These are phyloP conservation scores for Oenanthe melanoleuca DNA, from an alignment of 2,113 vertebrate genomes.

Conservation along the genomic window DNA sequence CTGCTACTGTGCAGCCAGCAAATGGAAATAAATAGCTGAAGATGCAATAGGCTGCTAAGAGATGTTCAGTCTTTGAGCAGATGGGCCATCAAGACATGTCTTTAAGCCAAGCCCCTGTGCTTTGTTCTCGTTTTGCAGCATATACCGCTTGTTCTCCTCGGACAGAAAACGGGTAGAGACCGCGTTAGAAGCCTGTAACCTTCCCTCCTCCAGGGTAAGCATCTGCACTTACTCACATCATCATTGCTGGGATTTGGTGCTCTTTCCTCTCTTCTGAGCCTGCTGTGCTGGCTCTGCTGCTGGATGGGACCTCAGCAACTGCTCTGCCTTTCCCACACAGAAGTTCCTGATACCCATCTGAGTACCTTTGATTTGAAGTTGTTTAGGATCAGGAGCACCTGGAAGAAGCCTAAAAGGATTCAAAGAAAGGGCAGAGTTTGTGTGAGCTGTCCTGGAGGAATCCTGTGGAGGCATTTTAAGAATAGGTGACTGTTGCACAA, in stretches of 20 bases:
- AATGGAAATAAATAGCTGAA: not conserved
- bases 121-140: constrained; percentile 74
- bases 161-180: constrained; percentile 96
- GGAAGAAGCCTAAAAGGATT: not conserved
- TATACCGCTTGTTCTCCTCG: constrained; percentile 93
- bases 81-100: not conserved
- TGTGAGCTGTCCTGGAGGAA: not conserved
- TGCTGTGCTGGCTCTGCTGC: not conserved
- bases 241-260: not conserved
- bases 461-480: not conserved
- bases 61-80: not conserved
- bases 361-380: not conserved
- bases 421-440: not conserved
- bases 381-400: not conserved
- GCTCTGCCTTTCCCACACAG: not conserved
- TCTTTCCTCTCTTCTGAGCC: not conserved
- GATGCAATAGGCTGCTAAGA: not conserved
- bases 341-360: not conserved
- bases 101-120: not conserved
- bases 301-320: not conserved
- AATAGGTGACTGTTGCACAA: rapidly evolving
- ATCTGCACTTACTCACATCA: not conserved
- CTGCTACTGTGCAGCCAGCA: not conserved
- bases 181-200: constrained; percentile 90
- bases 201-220: constrained; percentile 94